Evolutionary conservation across 2,888 invertebrate genomes (phyloP).

Genomic region (Bhutanitis thaidina): DNA sequence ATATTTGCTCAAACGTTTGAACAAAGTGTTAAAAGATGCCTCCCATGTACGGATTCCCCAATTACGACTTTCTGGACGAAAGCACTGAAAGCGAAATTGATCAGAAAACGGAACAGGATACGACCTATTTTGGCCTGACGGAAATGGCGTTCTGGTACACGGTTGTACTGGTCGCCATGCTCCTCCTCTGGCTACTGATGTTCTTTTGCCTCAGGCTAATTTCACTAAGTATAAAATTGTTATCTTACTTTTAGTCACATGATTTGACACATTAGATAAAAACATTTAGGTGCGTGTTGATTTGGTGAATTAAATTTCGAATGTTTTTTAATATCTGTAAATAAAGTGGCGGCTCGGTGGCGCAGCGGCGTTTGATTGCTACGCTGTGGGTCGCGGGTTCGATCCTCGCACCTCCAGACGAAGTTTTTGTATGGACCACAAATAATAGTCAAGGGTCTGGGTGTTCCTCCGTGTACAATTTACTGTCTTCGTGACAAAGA

Average conservation of each 20-base stretch:
- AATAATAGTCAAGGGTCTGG: too few species aligned
- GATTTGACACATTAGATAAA: not conserved
- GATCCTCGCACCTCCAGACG: too few species aligned
- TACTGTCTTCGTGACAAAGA: too few species aligned
- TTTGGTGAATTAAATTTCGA: too few species aligned
- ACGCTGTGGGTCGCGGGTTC: too few species aligned
- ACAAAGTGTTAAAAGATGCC: slow-evolving; percentile 41
- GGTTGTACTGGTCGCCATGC: slow-evolving; percentile 50
- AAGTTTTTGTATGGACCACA: too few species aligned
- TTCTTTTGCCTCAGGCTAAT: slow-evolving; percentile 59
- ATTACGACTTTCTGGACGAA: slow-evolving; percentile 37
- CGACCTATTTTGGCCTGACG: slow-evolving; percentile 29
- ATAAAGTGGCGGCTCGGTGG: too few species aligned
- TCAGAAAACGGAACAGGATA: slow-evolving; percentile 29
- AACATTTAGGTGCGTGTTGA: too few species aligned
- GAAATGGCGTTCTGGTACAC: slow-evolving; percentile 64
- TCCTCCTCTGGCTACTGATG: slow-evolving; percentile 56
- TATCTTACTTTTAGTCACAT: slow-evolving; percentile 9
- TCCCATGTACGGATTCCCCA: slow-evolving; percentile 48
- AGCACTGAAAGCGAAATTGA: slow-evolving; percentile 26
- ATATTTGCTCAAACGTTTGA: slow-evolving; percentile 7
- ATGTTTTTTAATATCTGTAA: too few species aligned
- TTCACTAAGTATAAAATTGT: slow-evolving; percentile 42
- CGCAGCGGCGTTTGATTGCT: too few species aligned
- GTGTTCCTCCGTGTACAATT: too few species aligned